Evolutionary conservation across 2,797 vertebrate species (phyloP).

Genomic region (Eutrigla gurnardus): DNA sequence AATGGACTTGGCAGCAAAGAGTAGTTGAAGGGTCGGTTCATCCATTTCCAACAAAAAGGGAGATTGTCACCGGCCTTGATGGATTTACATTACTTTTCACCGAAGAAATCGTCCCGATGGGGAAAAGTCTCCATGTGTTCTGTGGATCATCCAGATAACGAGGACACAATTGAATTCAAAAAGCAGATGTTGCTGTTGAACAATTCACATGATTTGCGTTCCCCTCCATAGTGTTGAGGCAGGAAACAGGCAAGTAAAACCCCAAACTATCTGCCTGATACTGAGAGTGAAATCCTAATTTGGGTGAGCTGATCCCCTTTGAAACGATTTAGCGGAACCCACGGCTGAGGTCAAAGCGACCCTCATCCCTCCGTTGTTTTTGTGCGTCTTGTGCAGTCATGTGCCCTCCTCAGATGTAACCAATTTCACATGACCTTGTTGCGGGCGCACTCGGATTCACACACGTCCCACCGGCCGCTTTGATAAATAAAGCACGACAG

Average conservation of each 20-base stretch:
- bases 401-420: conserved; percentile 43
- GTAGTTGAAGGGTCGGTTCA: background rate
- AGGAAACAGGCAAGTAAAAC: background rate
- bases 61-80: background rate
- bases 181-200: background rate
- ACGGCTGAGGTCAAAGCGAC: conserved; percentile 25
- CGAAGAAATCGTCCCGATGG: background rate
- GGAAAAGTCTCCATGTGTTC: background rate
- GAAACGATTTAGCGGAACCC: background rate
- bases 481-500: conserved; percentile 20
- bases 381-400: conserved; percentile 39
- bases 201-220: background rate
- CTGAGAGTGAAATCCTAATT: background rate
- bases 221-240: background rate
- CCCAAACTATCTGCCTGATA: background rate
- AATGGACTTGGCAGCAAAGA: background rate
- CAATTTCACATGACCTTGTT: conserved; percentile 39
- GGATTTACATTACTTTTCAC: background rate
- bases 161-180: background rate
- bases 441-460: background rate
- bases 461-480: background rate
- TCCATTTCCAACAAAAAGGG: background rate
- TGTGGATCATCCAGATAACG: background rate
- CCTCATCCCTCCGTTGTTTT: conserved; percentile 31
- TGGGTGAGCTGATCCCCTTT: conserved; percentile 14